phyloP scores from a whole-genome alignment of 2,888 invertebrate genomes.

The Drosophila infuscata region DNA sequence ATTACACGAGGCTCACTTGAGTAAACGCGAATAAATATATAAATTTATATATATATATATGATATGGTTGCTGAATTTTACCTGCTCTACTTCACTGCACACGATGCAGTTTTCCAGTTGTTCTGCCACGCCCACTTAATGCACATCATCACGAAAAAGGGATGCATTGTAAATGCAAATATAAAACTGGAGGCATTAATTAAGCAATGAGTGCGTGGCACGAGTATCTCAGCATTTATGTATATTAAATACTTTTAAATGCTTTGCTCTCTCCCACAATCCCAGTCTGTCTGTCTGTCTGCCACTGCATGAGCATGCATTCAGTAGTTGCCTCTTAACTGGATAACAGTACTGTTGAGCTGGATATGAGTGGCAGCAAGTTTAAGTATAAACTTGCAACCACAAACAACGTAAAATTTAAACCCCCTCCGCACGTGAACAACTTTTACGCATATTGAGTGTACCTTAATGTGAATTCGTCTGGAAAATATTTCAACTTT shows the following conservation, averaged over 20 bases:
- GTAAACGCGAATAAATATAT: slow-evolving; percentile 2
- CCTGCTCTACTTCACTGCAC: slow-evolving; percentile 33
- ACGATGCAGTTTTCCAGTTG: slow-evolving; percentile 2
- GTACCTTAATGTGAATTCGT: slow-evolving; percentile 41
- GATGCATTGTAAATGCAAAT: slow-evolving; percentile 69
- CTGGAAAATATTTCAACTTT: slow-evolving; percentile 33
- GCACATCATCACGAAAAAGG: slow-evolving; percentile 47
- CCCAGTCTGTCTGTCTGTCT: background rate
- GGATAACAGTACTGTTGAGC: slow-evolving; percentile 69
- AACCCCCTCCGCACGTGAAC: slow-evolving; percentile 2
- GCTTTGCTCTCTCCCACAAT: background rate
- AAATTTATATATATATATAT: slow-evolving; percentile 5
- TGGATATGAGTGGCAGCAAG: background rate
- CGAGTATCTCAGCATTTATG: slow-evolving; percentile 54
- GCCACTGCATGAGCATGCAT: slow-evolving; percentile 23
- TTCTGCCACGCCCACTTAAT: slow-evolving; percentile 60
- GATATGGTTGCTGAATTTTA: slow-evolving; percentile 22
- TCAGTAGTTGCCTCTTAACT: slow-evolving; percentile 45
- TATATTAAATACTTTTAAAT: slow-evolving; percentile 65
- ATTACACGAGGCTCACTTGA: slow-evolving; percentile 27
- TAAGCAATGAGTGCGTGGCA: slow-evolving; percentile 59
- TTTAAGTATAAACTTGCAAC: slow-evolving; percentile 18
- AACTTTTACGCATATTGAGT: slow-evolving; percentile 46
- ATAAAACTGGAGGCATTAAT: slow-evolving; percentile 73
- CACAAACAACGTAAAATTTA: slow-evolving; percentile 38